These are phyloP conservation scores for Pipa parva DNA, from an alignment of 2,113 vertebrate genomes.

Conservation along the genomic window DNA sequence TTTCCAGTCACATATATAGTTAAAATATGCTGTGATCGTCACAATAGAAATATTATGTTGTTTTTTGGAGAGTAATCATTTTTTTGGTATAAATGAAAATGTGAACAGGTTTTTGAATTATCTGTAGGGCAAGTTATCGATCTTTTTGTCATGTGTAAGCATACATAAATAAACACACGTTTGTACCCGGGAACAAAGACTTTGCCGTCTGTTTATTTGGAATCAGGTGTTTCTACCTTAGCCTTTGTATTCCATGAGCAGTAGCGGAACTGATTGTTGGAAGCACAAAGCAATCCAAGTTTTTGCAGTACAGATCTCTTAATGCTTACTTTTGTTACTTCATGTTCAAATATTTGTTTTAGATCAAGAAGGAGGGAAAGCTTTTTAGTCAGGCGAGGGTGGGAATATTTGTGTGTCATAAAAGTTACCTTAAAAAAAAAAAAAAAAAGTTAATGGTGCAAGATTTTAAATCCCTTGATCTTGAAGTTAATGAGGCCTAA, in stretches of 20 bases:
- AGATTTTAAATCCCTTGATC: constrained; percentile 4
- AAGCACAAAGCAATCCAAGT: neutral
- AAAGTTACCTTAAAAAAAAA: neutral
- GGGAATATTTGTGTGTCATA: neutral
- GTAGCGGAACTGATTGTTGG: constrained; percentile 16
- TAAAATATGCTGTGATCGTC: too few relatives aligned
- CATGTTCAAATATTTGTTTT: constrained; percentile 32
- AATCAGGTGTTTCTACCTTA: constrained; percentile 5
- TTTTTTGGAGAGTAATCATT: too few relatives aligned
- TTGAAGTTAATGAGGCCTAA: constrained; percentile 11
- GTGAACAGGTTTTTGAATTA: too few relatives aligned
- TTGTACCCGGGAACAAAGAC: constrained; percentile 6
- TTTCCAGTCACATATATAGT: too few relatives aligned
- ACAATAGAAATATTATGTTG: too few relatives aligned
- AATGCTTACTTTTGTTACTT: constrained; percentile 2
- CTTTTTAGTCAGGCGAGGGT: neutral
- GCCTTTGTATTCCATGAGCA: constrained; percentile 1
- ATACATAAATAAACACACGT: neutral
- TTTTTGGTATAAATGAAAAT: too few relatives aligned
- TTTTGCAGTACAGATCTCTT: constrained; percentile 9
- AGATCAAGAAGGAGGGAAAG: neutral
- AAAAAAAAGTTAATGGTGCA: neutral
- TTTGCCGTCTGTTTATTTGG: neutral
- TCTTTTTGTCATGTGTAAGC: neutral
- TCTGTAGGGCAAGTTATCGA: too few relatives aligned